Conservation (phyloP, 2,888 invertebrate genomes). For the Drosophila maculinotata region DNA sequence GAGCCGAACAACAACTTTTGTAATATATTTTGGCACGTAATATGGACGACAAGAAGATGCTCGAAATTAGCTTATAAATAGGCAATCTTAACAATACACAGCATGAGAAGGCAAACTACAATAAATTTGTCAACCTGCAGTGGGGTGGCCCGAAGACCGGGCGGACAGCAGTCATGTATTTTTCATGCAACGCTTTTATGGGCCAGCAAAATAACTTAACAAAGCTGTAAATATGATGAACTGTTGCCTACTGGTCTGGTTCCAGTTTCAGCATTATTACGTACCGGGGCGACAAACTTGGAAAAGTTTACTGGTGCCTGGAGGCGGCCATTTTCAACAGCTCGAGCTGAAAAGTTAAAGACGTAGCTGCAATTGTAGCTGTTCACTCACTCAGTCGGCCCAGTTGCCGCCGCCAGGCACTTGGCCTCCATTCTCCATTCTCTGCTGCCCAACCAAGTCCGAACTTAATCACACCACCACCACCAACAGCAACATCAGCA, state of each 20-base stretch:
- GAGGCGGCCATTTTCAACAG: conserved; percentile 57
- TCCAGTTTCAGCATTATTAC: too few relatives aligned
- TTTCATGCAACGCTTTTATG: conserved; percentile 69
- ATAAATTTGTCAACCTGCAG: conserved; percentile 33
- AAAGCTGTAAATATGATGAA: conserved; percentile 78
- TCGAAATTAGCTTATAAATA: conserved; percentile 76
- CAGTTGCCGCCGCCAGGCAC: conserved; percentile 23
- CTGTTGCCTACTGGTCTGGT: conserved; percentile 53
- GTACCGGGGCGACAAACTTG: conserved; percentile 74
- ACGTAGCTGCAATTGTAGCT: conserved; percentile 13
- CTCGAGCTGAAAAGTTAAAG: conserved; percentile 37
- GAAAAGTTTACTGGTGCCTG: conserved; percentile 70
- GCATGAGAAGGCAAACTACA: conserved; percentile 28
- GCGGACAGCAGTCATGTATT: conserved; percentile 59
- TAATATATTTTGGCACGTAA: conserved; percentile 40
- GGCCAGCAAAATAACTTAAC: conserved; percentile 71
- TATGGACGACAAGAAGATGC: conserved; percentile 45
- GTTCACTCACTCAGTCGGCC: conserved; percentile 15
- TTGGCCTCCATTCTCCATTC: conserved; percentile 32
- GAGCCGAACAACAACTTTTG: conserved; percentile 47
- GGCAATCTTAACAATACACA: conserved; percentile 58
- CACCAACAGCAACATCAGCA: conserved; percentile 9
- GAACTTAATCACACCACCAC: conserved; percentile 23
- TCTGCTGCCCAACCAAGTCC: neutral
- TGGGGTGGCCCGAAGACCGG: neutral